phyloP scores from a whole-genome alignment of 2,888 invertebrate species.

The Coremacera marginata region DNA sequence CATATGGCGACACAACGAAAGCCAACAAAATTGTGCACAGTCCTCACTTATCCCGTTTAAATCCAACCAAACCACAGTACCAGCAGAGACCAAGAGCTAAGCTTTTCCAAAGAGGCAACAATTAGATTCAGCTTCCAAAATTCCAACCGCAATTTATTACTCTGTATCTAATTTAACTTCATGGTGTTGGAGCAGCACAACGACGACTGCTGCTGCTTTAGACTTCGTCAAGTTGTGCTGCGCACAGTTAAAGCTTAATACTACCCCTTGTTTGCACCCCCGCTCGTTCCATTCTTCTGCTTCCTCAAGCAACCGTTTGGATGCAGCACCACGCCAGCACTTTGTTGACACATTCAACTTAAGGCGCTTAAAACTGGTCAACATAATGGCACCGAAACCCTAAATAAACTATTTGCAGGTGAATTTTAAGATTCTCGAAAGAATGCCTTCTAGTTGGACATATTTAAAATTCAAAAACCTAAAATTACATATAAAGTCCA shows the following conservation, averaged over 20 bases:
- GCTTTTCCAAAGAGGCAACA: conserved; percentile 38
- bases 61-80: background rate
- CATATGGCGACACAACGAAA: background rate
- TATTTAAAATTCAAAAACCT: too few species aligned
- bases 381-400: conserved; percentile 26
- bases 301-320: too few species aligned
- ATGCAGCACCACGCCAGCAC: background rate
- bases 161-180: conserved; percentile 51
- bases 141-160: conserved; percentile 52
- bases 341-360: conserved; percentile 29
- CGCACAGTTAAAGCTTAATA: background rate
- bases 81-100: conserved; percentile 30
- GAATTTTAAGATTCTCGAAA: too few species aligned
- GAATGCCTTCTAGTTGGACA: too few species aligned
- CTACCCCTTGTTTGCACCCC: too few species aligned
- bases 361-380: conserved; percentile 34
- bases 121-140: conserved; percentile 46
- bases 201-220: background rate
- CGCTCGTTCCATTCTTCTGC: background rate
- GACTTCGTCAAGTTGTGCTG: background rate
- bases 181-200: background rate
- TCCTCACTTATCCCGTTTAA: conserved; percentile 7
- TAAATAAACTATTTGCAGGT: too few species aligned
- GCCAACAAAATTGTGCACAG: conserved; percentile 4
- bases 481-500: too few species aligned